Base-by-base conservation (phyloP, 2,888 invertebrate genomes). In the Micoletzkya japonica region DNA sequence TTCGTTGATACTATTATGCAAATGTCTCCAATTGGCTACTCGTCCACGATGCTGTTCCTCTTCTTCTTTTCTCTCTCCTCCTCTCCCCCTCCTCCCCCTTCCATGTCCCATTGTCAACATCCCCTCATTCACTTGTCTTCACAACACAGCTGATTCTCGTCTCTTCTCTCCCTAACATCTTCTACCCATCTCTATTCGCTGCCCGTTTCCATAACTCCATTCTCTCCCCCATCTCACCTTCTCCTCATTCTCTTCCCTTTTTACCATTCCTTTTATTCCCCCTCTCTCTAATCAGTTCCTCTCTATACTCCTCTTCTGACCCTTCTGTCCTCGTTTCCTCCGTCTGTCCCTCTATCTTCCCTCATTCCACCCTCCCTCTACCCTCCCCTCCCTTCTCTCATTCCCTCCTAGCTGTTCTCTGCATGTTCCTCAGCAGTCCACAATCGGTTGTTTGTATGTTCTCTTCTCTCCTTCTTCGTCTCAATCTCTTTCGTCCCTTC, bases 381-480 rank as follows among this genome's bases (percentile, higher is more conserved):
- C 37, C 26, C 4, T 59, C 59, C 26, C 24, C 37, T 28, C 37
- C 37, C 26, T 28, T 37, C 37, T 59, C 7, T 59, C 37, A 14
- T 6, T 24, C 24, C 52, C 52, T 52, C n/a, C n/a, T 39, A 17
- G 39, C n/a, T n/a, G n/a, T 39, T 39, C 39, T 39, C 7, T 39
- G 7, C 39, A 10, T 39, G 39, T 17, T 39, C 7, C 4, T 52
- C 20, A 24, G 24, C 52, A 52, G 6, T 24, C 14, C 7, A 14
- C 52, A 52, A 56, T 56, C 30, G 50, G 50, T 50, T 26, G 26
- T 26, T 56, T 56, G 56, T 56, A n/a, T n/a, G n/a, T 56, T 30
- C 30, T 20, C 44, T 39, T 67, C 44, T 36, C 58, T 56, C 10
- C 30, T 60, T 59, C 67, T 58, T 67, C 63, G 17, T 37, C 54